Evolutionary conservation across 2,113 vertebrate species (phyloP).

Genomic region (Mugil cephalus): DNA sequence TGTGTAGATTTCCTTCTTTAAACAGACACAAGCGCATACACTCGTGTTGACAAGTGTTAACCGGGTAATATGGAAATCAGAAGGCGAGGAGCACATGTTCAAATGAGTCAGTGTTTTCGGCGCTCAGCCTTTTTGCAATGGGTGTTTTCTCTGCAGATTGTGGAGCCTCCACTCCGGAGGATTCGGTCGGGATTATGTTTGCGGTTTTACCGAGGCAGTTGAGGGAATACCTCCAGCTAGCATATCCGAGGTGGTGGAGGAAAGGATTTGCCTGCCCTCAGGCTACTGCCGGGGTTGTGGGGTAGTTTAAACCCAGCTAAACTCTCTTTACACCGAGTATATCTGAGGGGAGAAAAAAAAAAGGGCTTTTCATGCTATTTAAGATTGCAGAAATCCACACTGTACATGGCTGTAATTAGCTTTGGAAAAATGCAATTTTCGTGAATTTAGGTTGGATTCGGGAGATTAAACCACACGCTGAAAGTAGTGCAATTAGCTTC

Average conservation of each 20-base stretch:
- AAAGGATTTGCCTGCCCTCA: conserved; percentile 72
- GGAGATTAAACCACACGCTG: no score
- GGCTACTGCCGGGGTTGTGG: conserved; percentile 61
- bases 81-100: conserved; percentile 74
- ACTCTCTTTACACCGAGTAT: conserved; percentile 50
- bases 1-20: conserved; percentile 33
- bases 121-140: conserved; percentile 58
- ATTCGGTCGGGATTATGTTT: conserved; percentile 70
- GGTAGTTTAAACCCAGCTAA: conserved; percentile 61
- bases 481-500: no score
- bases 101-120: conserved; percentile 78
- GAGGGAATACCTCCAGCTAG: conserved; percentile 76
- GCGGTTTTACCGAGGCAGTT: conserved; percentile 66
- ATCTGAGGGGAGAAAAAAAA: conserved; percentile 31
- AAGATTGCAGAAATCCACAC: conserved; percentile 27
- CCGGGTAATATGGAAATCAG: conserved; percentile 74
- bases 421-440: no score
- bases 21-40: conserved; percentile 36
- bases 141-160: conserved; percentile 71
- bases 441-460: no score
- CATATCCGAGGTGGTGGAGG: conserved; percentile 58
- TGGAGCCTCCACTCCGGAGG: conserved; percentile 55
- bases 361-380: conserved; percentile 39
- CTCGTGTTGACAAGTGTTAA: conserved; percentile 75
- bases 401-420: neutral